Base-by-base conservation (phyloP, 2,888 invertebrate genomes). In the Caenorhabditis sp. region DNA sequence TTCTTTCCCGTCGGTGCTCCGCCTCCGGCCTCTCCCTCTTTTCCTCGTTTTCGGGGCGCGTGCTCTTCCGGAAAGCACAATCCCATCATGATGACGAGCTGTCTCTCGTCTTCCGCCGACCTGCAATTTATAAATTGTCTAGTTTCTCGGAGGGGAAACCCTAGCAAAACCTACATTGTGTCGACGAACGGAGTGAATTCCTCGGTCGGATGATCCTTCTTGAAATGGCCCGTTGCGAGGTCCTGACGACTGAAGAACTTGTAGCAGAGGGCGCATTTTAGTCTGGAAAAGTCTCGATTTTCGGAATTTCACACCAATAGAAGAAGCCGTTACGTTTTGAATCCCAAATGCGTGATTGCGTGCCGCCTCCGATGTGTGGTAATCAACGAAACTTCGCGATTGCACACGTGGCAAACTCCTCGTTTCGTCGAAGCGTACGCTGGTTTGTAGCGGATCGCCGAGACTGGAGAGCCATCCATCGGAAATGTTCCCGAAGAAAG, bases 161-260 rank as follows among this genome's bases (percentile, higher is more conserved):
- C 20, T 13, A 22, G 26, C 32, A 35, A 55, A 50, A 63, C 70
- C 30, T 32, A 72, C 77, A 77, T 77, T n/a, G 77, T 77, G 35
- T 77, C 77, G 13, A 77, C 50, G 27, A 77, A 77, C 1, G 77
- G 71, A 0, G 62, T 53, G 41, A 72, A 66, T 22, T 72, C 77
- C 24, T 58, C 27, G 1, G 20, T 35, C 4, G 71, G 71, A 62
- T 77, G 77, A 48, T 77, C 77, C 22, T 72, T 77, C 24, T 77
- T 77, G 37, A 72, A 77, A 22, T 77, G 77, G 2, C 71, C 71
- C 0, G 58, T 72, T 26, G 65, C 71, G 39, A 77, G 46, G 56
- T 77, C 77, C 50, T 71, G 77, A 15, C 77, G 65, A 55, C 71
- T 71, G 50, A 77, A 77, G 35, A 55, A 77, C 46, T 77, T 77